phyloP scores from a whole-genome alignment of 2,113 vertebrate species.

The Casuarius casuarius region DNA sequence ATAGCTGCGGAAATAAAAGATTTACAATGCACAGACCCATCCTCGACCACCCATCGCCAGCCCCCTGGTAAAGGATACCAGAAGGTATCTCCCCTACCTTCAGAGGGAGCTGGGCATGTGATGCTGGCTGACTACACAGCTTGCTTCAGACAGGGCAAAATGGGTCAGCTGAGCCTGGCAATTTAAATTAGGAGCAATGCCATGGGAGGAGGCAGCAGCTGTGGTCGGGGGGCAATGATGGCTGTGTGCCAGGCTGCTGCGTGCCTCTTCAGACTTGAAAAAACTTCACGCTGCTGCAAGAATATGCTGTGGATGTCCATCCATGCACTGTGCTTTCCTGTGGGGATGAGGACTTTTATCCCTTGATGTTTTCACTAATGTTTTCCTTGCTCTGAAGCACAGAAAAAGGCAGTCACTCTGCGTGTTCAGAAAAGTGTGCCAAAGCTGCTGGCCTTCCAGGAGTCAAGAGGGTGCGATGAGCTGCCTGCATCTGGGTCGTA shows the following conservation, averaged over 20 bases:
- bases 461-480: neutral
- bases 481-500: neutral
- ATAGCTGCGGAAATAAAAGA: fast-evolving
- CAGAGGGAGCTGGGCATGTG: neutral
- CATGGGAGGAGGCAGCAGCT: neutral
- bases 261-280: neutral
- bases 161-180: fast-evolving
- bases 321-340: neutral
- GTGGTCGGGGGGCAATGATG: neutral
- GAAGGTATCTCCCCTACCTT: neutral
- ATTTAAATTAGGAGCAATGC: neutral
- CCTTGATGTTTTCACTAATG: neutral
- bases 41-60: too few relatives aligned
- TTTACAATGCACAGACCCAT: neutral
- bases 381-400: neutral
- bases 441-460: neutral
- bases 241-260: neutral
- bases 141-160: neutral
- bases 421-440: neutral
- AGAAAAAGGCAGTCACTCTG: neutral
- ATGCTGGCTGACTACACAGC: too few relatives aligned
- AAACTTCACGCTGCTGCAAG: neutral
- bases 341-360: neutral
- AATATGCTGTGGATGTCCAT: fast-evolving
- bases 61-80: neutral